phyloP scores from a whole-genome alignment of 2,113 vertebrate genomes.

The Odontophorus gujanensis region DNA sequence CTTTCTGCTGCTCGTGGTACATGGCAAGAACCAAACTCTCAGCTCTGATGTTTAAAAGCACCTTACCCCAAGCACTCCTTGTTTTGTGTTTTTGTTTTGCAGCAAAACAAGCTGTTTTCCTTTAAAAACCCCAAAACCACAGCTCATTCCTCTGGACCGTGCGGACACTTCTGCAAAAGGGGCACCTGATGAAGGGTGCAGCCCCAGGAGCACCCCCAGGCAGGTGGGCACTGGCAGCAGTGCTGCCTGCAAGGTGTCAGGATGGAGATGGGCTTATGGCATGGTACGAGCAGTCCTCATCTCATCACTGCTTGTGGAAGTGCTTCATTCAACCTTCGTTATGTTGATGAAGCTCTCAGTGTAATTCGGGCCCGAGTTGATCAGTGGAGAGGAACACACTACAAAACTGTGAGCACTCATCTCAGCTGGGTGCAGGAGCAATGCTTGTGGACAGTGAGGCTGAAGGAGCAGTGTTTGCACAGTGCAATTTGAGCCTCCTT shows the following conservation, averaged over 20 bases:
- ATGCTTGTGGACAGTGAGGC: background rate
- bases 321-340: background rate
- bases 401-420: too few species aligned
- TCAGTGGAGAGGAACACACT: background rate
- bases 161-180: background rate
- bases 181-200: background rate
- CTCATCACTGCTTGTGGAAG: background rate
- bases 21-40: background rate
- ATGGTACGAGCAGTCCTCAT: background rate
- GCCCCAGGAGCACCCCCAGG: too few species aligned
- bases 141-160: background rate
- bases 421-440: background rate
- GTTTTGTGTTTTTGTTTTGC: too few species aligned
- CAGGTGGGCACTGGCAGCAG: too few species aligned
- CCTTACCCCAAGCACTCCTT: background rate
- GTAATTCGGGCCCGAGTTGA: background rate
- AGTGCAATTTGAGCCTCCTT: background rate
- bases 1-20: rapidly evolving
- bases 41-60: background rate
- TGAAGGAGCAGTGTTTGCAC: background rate
- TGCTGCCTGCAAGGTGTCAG: background rate
- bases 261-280: background rate
- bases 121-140: background rate
- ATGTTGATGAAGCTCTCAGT: background rate
- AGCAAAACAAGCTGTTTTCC: background rate